Base-by-base conservation (phyloP, 2,888 invertebrate genomes). In the Aethes cnicana region DNA sequence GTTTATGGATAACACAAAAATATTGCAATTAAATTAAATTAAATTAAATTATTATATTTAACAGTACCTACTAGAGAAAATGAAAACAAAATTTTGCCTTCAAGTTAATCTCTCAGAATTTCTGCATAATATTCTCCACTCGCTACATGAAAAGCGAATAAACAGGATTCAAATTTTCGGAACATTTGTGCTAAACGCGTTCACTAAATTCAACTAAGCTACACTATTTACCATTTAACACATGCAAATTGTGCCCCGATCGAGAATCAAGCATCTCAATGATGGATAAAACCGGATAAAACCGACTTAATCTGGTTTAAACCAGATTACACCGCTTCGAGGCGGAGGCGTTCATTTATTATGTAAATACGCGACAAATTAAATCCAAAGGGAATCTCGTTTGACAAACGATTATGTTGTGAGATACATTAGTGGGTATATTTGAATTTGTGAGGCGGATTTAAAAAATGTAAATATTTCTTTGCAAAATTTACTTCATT, bases 351-450 rank as follows among this genome's bases (percentile, higher is more conserved):
- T 81, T 87, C 86, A 87, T 88, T 87, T 86, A 88, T 87, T 87
- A 88, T 87, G 87, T 86, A 87, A 88, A 88, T 88, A 87, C 84
- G 74, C 80, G 84, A 88, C 87, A 86, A 88, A 87, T 87, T 88
- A 88, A 88, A 86, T 86, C 87, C 87, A 69, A 81, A 79, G 80
- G 84, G 85, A 82, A 78, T 84, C 83, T 79, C 79, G 79, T 82
- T 85, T 84, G 85, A 85, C 81, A 85, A 83, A 80, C 77, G 84
- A 71, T 74, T 72, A 72, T 71, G 73, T 68, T 67, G 72, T 67
- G 69, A 69, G 76, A 80, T 74, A 56, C 71, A 73, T 69, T 65
- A 66, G 67, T 58, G 48, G 68, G 65, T 71, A 71, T 68, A 63
- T 44, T 50, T 44, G 43, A 43, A 39, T 48, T 39, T 32, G 41